phyloP scores from a whole-genome alignment of 2,113 vertebrate genomes.

The Mola mola region DNA sequence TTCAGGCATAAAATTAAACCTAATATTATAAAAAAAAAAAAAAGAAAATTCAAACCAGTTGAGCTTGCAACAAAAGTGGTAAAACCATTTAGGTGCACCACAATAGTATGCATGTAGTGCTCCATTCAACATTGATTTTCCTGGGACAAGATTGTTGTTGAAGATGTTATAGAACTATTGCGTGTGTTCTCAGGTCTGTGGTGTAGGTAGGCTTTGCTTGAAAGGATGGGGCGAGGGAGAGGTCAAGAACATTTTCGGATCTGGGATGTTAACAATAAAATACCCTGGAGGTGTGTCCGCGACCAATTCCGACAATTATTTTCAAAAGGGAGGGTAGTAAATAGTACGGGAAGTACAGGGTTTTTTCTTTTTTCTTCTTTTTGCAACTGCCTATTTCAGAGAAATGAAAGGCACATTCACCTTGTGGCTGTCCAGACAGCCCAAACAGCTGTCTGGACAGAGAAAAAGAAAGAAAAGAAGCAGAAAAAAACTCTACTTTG shows the following conservation, averaged over 20 bases:
- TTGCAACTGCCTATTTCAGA: constrained; percentile 49
- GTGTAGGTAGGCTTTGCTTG: constrained; percentile 34
- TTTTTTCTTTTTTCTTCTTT: constrained; percentile 5
- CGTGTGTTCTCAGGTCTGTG: constrained; percentile 44
- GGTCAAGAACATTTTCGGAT: constrained; percentile 54
- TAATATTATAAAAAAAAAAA: too few relatives aligned
- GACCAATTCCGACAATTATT: constrained; percentile 78
- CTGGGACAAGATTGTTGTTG: too few relatives aligned
- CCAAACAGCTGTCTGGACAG: constrained; percentile 34
- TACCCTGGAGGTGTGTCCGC: constrained; percentile 72
- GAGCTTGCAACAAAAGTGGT: too few relatives aligned
- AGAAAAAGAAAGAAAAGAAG: constrained; percentile 37
- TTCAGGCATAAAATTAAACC: too few relatives aligned
- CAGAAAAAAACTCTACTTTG: constrained; percentile 18
- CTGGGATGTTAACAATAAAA: constrained; percentile 68
- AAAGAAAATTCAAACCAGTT: too few relatives aligned
- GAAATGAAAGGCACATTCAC: constrained; percentile 68
- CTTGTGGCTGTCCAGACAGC: too few relatives aligned
- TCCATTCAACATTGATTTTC: too few relatives aligned
- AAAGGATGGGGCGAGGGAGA: constrained; percentile 16
- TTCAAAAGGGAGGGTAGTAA: constrained; percentile 74
- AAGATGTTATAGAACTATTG: too few relatives aligned
- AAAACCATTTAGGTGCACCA: too few relatives aligned
- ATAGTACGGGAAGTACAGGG: too few relatives aligned
- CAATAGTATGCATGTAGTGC: constrained; percentile 20